Percentiles rank a stretch among this genome's conserved stretches.
These are phyloP conservation scores for Thalassaphorura encarpata DNA, from an alignment of 1,140 invertebrate genomes.

Conservation along the genomic window DNA sequence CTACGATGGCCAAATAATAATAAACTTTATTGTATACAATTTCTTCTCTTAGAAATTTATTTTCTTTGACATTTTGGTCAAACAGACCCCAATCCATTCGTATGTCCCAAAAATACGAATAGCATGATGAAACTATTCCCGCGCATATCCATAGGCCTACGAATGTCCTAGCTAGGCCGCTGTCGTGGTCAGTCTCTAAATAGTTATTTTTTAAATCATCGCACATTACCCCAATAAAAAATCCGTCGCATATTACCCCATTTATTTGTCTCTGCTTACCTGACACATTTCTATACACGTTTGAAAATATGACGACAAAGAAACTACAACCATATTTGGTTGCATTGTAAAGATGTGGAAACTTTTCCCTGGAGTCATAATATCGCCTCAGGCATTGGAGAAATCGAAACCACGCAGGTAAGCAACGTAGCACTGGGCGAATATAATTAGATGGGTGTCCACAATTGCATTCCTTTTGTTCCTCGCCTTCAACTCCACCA, in stretches of 20 bases:
- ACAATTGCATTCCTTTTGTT: no score
- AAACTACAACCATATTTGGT: conserved; percentile 97
- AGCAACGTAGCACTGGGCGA: conserved; percentile 70
- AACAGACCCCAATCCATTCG: conserved; percentile 98
- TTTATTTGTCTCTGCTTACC: conserved; percentile 40
- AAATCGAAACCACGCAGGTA: conserved; percentile 96
- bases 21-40: conserved; percentile 58
- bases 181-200: no score
- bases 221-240: no score
- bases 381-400: conserved; percentile 94
- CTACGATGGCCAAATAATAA: conserved; percentile 94
- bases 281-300: conserved; percentile 55
- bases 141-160: conserved; percentile 68
- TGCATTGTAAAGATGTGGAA: conserved; percentile 93
- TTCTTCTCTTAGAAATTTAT: conserved; percentile 48
- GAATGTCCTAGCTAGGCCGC: no score
- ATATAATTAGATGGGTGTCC: no score
- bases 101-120: conserved; percentile 88
- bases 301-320: conserved; percentile 79
- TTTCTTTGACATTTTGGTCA: conserved; percentile 56
- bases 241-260: neutral
- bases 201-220: no score
- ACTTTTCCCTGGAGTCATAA: conserved; percentile 72
- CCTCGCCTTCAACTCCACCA: no score
- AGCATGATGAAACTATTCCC: conserved; percentile 65